Evolutionary conservation across 2,113 vertebrate genomes (phyloP), one percentile per base, ranked within the genome.

Genomic region (Nerophis ophidion): DNA sequence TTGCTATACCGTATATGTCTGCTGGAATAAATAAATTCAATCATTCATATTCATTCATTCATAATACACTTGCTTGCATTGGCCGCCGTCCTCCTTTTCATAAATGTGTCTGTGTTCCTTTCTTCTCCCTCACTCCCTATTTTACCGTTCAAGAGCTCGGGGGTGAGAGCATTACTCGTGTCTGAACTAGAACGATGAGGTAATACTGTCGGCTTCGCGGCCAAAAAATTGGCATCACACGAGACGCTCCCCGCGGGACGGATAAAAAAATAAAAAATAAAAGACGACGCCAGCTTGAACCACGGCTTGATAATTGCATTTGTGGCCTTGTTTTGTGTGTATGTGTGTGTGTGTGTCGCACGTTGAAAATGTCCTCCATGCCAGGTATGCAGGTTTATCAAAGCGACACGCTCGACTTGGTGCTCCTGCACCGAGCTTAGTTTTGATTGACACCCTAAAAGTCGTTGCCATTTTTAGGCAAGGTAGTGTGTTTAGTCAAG

Each of bases 71-170:
- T 88, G 87, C 85, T 88, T 83, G 72, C 57, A 59, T 90, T 91
- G 89, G 90, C 84, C 42, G 1, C 19, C 15, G 13, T 81, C 80
- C 84, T 72, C 46, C 56, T 66, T 81, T 68, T 70, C 70, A 73
- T 85, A 81, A 89, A 87, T 83, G 64, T 81, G 71, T 67, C 76
- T 80, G 81, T 83, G 86, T 87, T 83, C 86, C 82, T 82, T 84
- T 85, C 61, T 67, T 84, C 9, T 10, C 5, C 5, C 52, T 1
- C 67, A 48, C 57, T 46, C 34, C 57, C 61, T 75, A 77, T 62
- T 66, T 66, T 68, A 66, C 72, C 58, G 46, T 78, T 79, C 6
- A 61, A 81, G 72, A 57, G 71, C 66, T 76, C 63, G 65, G 70
- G 72, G 86, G 82, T 87, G 82, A 87, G 86, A 81, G 40, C 65